Evolutionary conservation across 2,797 vertebrate genomes (phyloP).

Genomic region (Xenentodon cancila): DNA sequence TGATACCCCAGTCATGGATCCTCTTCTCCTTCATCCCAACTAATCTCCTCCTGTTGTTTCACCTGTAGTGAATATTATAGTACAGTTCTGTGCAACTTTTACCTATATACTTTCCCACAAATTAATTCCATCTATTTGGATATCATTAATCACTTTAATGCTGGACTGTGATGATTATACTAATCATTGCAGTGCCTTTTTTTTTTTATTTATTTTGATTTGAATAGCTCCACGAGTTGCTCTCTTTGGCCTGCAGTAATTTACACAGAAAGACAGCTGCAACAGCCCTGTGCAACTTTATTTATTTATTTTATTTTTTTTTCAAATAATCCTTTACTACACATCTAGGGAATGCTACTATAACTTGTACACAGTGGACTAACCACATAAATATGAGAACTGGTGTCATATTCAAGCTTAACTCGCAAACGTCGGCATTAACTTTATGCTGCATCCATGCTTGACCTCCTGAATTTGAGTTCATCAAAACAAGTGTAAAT

Average conservation of each 20-base stretch:
- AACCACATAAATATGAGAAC: constrained; percentile 3
- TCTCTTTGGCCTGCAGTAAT: constrained; percentile 41
- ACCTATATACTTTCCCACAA: constrained; percentile 3
- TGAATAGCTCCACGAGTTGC: constrained; percentile 24
- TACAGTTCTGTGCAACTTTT: constrained; percentile 41
- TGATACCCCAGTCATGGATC: constrained; percentile 61
- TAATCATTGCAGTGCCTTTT: constrained; percentile 28
- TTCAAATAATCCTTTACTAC: not conserved
- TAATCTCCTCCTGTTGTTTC: constrained; percentile 44
- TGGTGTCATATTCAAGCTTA: constrained; percentile 5
- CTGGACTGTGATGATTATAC: constrained; percentile 23
- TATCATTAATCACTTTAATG: constrained; percentile 16
- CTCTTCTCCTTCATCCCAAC: constrained; percentile 50
- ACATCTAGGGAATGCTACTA: not conserved
- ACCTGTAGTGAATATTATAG: constrained; percentile 47
- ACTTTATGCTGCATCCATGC: too few relatives aligned
- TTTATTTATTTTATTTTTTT: not conserved
- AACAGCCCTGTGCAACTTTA: not conserved
- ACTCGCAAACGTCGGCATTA: constrained; percentile 13
- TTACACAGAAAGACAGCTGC: not conserved
- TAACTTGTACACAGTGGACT: too few relatives aligned
- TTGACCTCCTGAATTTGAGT: too few relatives aligned
- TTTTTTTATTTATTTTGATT: not conserved
- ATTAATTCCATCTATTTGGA: constrained; percentile 33
- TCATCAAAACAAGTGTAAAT: too few relatives aligned